Evolutionary conservation across 1,140 invertebrate genomes (phyloP).

Genomic region (Eulimnadia texana): DNA sequence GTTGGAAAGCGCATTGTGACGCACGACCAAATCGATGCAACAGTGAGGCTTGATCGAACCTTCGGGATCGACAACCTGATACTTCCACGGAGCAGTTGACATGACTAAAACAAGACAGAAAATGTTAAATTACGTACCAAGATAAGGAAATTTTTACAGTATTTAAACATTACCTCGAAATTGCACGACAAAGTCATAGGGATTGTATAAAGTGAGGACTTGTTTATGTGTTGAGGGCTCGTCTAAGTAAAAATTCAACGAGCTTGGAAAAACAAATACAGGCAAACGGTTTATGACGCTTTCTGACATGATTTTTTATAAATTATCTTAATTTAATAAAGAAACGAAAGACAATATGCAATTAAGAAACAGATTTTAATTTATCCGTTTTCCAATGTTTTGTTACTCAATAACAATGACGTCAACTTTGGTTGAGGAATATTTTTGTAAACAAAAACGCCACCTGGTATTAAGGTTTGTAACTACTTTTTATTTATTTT

Average conservation of each 20-base stretch:
- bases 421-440: neutral
- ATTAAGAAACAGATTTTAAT: neutral
- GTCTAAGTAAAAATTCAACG: slow-evolving; percentile 59
- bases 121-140: neutral
- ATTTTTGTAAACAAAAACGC: slow-evolving; percentile 1
- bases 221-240: slow-evolving; percentile 63
- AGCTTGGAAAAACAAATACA: slow-evolving; percentile 66
- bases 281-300: slow-evolving; percentile 40
- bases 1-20: slow-evolving; percentile 32
- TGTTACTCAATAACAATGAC: neutral
- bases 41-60: slow-evolving; percentile 58
- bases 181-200: slow-evolving; percentile 68
- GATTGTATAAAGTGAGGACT: slow-evolving; percentile 71
- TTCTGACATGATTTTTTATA: slow-evolving; percentile 19
- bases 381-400: neutral
- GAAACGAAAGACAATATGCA: neutral
- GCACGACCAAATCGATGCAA: slow-evolving; percentile 50
- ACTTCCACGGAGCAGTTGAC: slow-evolving; percentile 62
- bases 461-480: neutral
- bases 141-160: slow-evolving; percentile 4
- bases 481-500: neutral
- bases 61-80: slow-evolving; percentile 63
- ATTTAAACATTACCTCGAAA: slow-evolving; percentile 56
- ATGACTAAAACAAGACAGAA: slow-evolving; percentile 43
- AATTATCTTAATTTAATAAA: neutral